phyloP scores from a whole-genome alignment of 1,140 invertebrate genomes.

The Lepidostoma basale region DNA sequence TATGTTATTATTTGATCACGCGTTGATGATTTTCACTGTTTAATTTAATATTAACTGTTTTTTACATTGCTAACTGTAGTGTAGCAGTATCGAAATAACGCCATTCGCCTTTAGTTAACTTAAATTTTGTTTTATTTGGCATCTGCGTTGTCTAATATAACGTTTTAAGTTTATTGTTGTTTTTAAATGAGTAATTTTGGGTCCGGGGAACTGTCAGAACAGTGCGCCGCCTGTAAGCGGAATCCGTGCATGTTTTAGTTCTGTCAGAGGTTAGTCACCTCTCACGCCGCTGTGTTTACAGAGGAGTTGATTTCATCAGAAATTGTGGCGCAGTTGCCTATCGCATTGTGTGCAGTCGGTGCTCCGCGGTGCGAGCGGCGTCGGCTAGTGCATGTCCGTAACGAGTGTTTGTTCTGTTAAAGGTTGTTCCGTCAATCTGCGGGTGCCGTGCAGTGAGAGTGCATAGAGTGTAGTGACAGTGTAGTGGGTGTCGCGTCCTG shows the following conservation, averaged over 20 bases:
- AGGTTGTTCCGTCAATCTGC: conserved; percentile 15
- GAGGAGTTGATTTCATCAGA: conserved; percentile 37
- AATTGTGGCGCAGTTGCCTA: conserved; percentile 30
- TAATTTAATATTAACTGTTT: no score
- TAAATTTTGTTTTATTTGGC: no score
- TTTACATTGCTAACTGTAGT: no score
- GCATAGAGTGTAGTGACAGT: conserved; percentile 49
- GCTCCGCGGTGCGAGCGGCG: not conserved
- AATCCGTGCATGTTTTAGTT: conserved; percentile 32
- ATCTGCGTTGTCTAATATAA: no score
- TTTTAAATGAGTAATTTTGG: no score
- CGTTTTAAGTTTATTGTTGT: no score
- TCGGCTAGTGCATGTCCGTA: conserved; percentile 3
- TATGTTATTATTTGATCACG: conserved; percentile 2
- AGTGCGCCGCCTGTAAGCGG: not conserved
- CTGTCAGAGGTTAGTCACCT: conserved; percentile 39
- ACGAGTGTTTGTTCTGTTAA: conserved; percentile 13
- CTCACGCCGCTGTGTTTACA: conserved; percentile 37
- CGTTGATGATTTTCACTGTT: no score
- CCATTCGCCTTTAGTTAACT: no score
- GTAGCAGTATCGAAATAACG: no score
- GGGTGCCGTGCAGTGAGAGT: conserved; percentile 4
- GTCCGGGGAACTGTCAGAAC: no score
- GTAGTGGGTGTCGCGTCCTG: conserved; percentile 49
- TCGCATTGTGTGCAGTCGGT: conserved; percentile 30